Conservation (phyloP, 2,113 vertebrate species). For the Petaurus breviceps region DNA sequence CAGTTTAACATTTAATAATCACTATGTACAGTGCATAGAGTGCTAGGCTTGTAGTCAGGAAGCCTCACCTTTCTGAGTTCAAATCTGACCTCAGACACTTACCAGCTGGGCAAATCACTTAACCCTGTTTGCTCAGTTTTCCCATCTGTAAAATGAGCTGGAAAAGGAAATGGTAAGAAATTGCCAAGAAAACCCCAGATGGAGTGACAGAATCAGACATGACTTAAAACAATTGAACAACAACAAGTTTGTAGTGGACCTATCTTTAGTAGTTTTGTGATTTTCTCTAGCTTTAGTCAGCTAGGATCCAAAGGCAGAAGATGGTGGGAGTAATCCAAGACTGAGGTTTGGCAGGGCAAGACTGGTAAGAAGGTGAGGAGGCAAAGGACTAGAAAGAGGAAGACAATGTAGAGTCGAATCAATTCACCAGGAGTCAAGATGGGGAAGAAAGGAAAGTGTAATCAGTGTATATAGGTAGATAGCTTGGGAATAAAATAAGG, state of each 20-base stretch:
- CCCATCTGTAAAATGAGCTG: neutral
- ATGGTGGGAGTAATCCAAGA: neutral
- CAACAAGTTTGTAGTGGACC: neutral
- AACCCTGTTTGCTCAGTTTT: neutral
- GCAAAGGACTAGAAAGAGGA: neutral
- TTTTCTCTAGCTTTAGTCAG: neutral
- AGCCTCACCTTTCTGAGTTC: neutral
- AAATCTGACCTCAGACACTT: neutral
- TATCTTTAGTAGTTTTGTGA: neutral
- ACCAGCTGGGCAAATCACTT: neutral
- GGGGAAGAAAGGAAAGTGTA: neutral
- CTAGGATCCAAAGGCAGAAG: neutral
- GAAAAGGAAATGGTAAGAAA: neutral
- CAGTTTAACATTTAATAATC: no score
- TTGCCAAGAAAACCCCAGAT: neutral
- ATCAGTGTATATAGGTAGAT: neutral
- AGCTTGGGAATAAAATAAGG: neutral
- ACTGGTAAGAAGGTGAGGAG: neutral
- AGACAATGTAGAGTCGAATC: neutral
- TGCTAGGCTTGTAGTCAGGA: neutral
- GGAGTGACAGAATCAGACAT: neutral
- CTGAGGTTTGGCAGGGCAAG: neutral
- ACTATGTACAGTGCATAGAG: neutral
- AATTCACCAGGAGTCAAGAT: neutral
- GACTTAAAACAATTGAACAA: neutral